phyloP scores from a whole-genome alignment of 2,113 vertebrate species.

The Siniperca chuatsi region DNA sequence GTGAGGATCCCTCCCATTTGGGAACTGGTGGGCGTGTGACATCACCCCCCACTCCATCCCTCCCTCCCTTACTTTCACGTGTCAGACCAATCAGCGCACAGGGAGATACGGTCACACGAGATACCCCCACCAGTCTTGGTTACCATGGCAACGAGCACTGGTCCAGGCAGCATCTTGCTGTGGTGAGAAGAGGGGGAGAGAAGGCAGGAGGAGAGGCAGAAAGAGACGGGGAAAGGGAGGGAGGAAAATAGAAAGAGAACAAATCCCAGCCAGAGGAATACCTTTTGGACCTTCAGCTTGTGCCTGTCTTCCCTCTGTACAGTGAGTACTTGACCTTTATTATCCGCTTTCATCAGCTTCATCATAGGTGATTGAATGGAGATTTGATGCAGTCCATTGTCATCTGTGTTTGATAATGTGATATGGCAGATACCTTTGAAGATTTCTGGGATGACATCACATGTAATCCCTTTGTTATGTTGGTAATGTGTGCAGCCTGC shows the following conservation, averaged over 20 bases:
- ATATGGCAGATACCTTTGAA: slow-evolving; percentile 60
- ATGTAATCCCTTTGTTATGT: slow-evolving; percentile 71
- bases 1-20: slow-evolving; percentile 73
- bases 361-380: background rate
- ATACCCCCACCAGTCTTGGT: slow-evolving; percentile 64
- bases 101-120: slow-evolving; percentile 70
- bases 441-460: slow-evolving; percentile 63
- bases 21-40: slow-evolving; percentile 69
- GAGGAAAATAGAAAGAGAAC: slow-evolving; percentile 50
- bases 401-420: slow-evolving; percentile 29
- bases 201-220: slow-evolving; percentile 51
- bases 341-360: slow-evolving; percentile 10
- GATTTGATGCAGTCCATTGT: slow-evolving; percentile 19
- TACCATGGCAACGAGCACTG: slow-evolving; percentile 82
- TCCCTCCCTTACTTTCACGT: slow-evolving; percentile 42
- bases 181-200: slow-evolving; percentile 65
- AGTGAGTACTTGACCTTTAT: slow-evolving; percentile 71
- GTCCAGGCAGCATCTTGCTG: slow-evolving; percentile 86
- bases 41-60: slow-evolving; percentile 46
- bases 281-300: slow-evolving; percentile 31
- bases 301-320: slow-evolving; percentile 40
- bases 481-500: slow-evolving; percentile 51
- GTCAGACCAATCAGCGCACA: slow-evolving; percentile 60
- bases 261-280: slow-evolving; percentile 52
- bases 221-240: slow-evolving; percentile 45